Evolutionary conservation across 2,113 vertebrate genomes (phyloP).

Genomic region (Bettongia penicillata): DNA sequence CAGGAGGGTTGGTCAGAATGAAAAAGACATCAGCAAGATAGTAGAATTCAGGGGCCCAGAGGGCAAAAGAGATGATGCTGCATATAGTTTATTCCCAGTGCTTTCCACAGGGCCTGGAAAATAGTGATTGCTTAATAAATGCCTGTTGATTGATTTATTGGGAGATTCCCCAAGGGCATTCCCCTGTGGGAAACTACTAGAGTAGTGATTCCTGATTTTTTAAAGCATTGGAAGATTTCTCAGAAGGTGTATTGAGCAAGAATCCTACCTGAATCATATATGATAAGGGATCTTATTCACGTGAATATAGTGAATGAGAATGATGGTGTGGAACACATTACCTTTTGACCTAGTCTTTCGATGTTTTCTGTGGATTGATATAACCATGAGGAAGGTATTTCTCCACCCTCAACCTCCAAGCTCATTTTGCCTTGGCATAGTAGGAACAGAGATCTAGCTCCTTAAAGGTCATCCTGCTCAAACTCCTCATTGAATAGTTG

Average conservation of each 20-base stretch:
- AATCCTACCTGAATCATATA: neutral
- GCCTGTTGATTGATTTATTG: neutral
- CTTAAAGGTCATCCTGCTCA: too few relatives aligned
- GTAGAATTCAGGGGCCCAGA: neutral
- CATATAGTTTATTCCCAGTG: neutral
- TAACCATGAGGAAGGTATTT: neutral
- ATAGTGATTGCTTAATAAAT: neutral
- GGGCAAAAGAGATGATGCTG: neutral
- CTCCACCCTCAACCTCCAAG: neutral
- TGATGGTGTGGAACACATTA: neutral
- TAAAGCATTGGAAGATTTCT: neutral
- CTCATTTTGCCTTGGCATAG: neutral
- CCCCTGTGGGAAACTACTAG: too few relatives aligned
- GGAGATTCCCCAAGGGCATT: neutral
- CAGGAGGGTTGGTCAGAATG: constrained; percentile 48
- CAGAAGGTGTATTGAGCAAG: neutral
- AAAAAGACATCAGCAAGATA: constrained; percentile 23
- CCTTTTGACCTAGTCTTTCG: neutral
- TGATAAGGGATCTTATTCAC: neutral
- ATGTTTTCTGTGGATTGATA: neutral
- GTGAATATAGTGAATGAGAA: neutral
- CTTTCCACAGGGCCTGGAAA: neutral
- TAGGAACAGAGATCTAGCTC: neutral
- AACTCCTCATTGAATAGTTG: neutral
- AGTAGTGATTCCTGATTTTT: neutral